Base-by-base conservation (phyloP, 2,113 vertebrate species). In the Aviceda subcristata region DNA sequence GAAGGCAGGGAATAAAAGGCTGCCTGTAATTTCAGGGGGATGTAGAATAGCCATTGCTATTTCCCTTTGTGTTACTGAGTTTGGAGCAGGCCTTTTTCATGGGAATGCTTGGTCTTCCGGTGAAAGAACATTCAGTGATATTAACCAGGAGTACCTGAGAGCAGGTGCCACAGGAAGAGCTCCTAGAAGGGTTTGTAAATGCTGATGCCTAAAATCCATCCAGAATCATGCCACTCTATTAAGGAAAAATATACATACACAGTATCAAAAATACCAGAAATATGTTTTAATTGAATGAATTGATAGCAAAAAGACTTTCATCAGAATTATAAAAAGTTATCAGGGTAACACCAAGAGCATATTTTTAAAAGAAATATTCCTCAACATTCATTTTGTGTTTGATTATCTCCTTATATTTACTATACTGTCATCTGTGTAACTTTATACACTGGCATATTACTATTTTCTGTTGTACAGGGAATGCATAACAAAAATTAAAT, bases 351-450 rank as follows among this genome's bases (percentile, higher is more conserved):
- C 3, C 9, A 73, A 8, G 12, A 50, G 5, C 9, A 2, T 63
- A 16, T 51, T 72, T 59, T 60, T 13, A 41, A 23, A 41, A 63
- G 1, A 67, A 75, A 13, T 82, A 34, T 29, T 88, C 8, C 34
- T 74, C 39, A 43, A 9, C 12, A 14, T 63, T 67, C 1, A 46
- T 63, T 81, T 77, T 74, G 22, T 62, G 10, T n/a, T 92, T 76
- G 50, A 22, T 78, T 10, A 38, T 75, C 18, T 71, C 19, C 14
- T 63, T 45, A 6, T 36, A 66, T 67, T 63, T 71, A 9, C 20
- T 41, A 0, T 34, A 41, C 2, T 76, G 32, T 45, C 16, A 3
- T 46, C 22, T 1, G 1, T 73, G 13, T 29, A 84, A 34, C 2
- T 80, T 86, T 36, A 15, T 6, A 34, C 24, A 11, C 1, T 43